A percentile compares a stretch with the other conserved stretches of the same genome.
Conservation (phyloP, 2,797 vertebrate species). For the Glossophaga mutica region DNA sequence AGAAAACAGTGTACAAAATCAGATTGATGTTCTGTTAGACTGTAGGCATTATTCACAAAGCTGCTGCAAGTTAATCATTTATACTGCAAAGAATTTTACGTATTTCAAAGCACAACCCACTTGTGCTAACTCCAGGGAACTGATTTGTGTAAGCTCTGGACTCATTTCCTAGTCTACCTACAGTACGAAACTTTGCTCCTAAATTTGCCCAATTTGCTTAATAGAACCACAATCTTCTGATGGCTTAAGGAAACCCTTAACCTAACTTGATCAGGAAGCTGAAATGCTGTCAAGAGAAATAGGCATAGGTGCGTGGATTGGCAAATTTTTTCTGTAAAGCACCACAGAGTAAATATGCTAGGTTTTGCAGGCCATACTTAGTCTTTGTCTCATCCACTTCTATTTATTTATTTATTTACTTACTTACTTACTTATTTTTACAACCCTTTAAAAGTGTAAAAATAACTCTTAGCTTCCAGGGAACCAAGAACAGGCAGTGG, state of each 20-base stretch:
- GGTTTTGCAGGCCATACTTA: background rate
- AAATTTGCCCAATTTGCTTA: background rate
- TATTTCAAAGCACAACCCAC: background rate
- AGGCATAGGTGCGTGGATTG: background rate
- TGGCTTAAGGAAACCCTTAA: background rate
- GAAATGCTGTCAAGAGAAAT: background rate
- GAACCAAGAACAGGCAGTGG: background rate
- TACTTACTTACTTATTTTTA: constrained; percentile 40
- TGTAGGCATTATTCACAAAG: background rate
- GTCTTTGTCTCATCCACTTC: background rate
- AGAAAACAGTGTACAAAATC: constrained; percentile 13
- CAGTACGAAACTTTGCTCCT: background rate
- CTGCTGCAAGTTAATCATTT: constrained; percentile 17
- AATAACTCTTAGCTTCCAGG: background rate
- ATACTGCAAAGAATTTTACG: background rate
- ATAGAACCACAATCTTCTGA: background rate
- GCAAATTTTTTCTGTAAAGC: background rate
- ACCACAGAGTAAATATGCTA: background rate
- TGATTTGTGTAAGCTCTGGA: background rate
- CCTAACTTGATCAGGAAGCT: constrained; percentile 1
- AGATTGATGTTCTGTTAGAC: background rate
- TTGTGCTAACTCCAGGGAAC: background rate
- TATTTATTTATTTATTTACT: background rate
- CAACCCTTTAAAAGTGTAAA: background rate
- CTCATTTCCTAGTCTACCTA: background rate